Percentiles rank a stretch among this genome's conserved stretches.
These are phyloP conservation scores for Phania funesta DNA, from an alignment of 2,888 invertebrate genomes.

Conservation along the genomic window DNA sequence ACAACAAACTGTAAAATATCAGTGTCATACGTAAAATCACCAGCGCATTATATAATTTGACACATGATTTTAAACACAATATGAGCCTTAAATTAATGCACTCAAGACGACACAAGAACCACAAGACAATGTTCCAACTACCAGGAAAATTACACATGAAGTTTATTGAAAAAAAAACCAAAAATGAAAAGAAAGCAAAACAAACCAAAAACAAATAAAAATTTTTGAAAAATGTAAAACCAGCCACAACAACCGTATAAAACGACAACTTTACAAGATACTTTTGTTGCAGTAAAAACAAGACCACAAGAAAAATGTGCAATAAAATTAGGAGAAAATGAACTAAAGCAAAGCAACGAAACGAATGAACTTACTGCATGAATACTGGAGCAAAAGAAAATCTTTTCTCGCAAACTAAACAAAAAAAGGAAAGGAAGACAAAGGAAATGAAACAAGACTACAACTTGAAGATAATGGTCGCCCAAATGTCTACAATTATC, in stretches of 20 bases:
- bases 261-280: slow-evolving; percentile 11
- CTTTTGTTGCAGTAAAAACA: slow-evolving; percentile 19
- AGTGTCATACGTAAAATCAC: slow-evolving; percentile 13
- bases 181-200: background rate
- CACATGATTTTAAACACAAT: slow-evolving; percentile 31
- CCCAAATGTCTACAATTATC: slow-evolving; percentile 68
- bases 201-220: slow-evolving; percentile 10
- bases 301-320: slow-evolving; percentile 39
- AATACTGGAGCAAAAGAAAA: background rate
- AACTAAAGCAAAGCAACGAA: background rate
- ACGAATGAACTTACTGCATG: background rate
- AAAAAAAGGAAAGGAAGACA: slow-evolving; percentile 16
- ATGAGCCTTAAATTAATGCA: background rate
- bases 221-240: slow-evolving; percentile 24
- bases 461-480: slow-evolving; percentile 59
- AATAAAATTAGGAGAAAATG: slow-evolving; percentile 15
- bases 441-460: slow-evolving; percentile 27
- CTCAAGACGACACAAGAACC: slow-evolving; percentile 12
- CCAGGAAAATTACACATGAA: background rate
- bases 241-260: slow-evolving; percentile 36
- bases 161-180: background rate
- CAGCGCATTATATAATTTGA: slow-evolving; percentile 48
- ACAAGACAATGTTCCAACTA: slow-evolving; percentile 34
- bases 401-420: slow-evolving; percentile 10
- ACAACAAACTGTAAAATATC: slow-evolving; percentile 16